A percentile compares a stretch with the other conserved stretches of the same genome.
Conservation (phyloP, 2,888 invertebrate species). For the Diarsia mendica region DNA sequence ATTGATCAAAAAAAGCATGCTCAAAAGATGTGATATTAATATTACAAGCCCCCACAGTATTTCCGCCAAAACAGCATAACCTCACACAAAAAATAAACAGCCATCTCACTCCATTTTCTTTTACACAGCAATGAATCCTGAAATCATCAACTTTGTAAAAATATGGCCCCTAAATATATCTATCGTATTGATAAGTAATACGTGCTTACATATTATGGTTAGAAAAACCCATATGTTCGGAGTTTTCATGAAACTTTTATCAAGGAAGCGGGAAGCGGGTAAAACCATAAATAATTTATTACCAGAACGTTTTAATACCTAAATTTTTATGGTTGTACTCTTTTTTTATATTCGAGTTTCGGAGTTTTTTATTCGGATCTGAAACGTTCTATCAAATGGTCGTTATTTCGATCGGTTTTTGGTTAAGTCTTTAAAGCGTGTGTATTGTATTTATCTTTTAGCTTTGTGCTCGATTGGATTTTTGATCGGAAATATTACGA, state of each 20-base stretch:
- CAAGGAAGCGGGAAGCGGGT: constrained; percentile 63
- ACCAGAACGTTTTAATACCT: constrained; percentile 72
- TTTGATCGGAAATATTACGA: background rate
- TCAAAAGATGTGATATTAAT: background rate
- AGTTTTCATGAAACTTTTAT: constrained; percentile 73
- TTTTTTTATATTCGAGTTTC: constrained; percentile 69
- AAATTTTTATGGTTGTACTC: constrained; percentile 69
- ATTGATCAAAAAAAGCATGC: background rate
- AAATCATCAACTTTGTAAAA: constrained; percentile 64
- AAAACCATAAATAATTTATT: constrained; percentile 74
- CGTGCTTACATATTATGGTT: constrained; percentile 64
- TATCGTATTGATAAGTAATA: constrained; percentile 65
- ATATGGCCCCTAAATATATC: constrained; percentile 57
- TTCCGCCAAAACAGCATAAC: background rate
- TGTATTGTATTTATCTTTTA: constrained; percentile 38
- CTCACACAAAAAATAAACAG: constrained; percentile 24
- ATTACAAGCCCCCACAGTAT: background rate
- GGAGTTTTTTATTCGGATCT: constrained; percentile 68
- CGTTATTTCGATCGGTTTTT: constrained; percentile 55
- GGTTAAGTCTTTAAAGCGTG: constrained; percentile 48
- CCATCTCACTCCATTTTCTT: constrained; percentile 48
- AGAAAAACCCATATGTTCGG: constrained; percentile 67
- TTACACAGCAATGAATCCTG: constrained; percentile 55
- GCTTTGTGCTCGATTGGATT: background rate
- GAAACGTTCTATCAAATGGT: constrained; percentile 66